Evolutionary conservation across 2,797 vertebrate genomes (phyloP).

Genomic region (Hydrocynus forskahlii): DNA sequence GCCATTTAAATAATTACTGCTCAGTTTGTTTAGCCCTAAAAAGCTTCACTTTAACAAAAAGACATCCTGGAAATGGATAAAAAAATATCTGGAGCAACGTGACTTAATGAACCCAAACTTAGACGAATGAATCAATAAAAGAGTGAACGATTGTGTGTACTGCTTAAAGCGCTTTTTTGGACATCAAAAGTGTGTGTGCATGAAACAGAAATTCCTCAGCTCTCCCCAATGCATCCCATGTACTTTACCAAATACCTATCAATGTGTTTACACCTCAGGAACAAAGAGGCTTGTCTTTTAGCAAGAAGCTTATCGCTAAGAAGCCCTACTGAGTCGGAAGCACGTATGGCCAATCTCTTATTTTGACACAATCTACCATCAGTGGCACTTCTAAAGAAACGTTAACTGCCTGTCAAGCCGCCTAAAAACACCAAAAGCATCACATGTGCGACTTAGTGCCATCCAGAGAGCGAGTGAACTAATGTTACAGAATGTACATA

Average conservation of each 20-base stretch:
- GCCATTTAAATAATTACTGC: background rate
- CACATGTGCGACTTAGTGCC: background rate
- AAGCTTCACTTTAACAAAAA: background rate
- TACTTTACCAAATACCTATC: background rate
- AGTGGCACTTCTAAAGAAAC: constrained; percentile 7
- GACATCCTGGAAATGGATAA: background rate
- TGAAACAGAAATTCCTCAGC: background rate
- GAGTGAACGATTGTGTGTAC: background rate
- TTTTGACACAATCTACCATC: constrained; percentile 10
- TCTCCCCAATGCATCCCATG: background rate
- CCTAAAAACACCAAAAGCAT: background rate
- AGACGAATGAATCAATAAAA: background rate
- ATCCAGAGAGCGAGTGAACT: background rate
- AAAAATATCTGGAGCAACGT: background rate
- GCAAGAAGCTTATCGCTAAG: constrained; percentile 9
- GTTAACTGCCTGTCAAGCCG: constrained; percentile 10
- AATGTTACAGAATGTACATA: background rate
- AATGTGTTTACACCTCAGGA: constrained; percentile 25
- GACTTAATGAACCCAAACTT: background rate
- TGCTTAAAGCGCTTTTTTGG: background rate
- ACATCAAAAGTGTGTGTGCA: constrained; percentile 16
- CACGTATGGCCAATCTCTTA: constrained; percentile 7
- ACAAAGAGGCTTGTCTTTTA: constrained; percentile 18
- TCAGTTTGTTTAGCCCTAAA: background rate
- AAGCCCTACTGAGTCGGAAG: constrained; percentile 6